Percentiles rank a stretch among this genome's conserved stretches.
Conservation (phyloP, 2,797 vertebrate genomes). For the Pachyuromys duprasi region DNA sequence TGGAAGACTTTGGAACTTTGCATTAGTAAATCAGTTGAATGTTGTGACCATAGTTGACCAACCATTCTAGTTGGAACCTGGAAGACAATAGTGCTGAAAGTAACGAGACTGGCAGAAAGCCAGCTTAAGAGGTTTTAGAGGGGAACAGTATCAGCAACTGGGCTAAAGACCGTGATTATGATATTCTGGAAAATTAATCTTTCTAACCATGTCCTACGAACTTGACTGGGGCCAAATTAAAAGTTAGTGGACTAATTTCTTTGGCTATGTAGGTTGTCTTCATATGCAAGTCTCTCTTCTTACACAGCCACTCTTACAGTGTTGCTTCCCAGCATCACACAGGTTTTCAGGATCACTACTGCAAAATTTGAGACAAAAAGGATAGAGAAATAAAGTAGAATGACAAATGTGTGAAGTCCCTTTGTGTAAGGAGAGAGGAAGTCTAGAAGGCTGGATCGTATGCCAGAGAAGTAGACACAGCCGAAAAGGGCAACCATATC, state of each 20-base stretch:
- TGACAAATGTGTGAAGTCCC: fast-evolving
- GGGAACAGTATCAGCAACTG: neutral
- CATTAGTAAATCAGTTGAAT: neutral
- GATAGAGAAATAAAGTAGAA: neutral
- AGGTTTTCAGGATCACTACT: too few species aligned
- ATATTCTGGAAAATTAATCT: neutral
- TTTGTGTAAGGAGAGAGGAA: neutral
- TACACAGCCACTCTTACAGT: fast-evolving
- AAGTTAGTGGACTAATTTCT: neutral
- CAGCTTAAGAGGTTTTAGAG: neutral
- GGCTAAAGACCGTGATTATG: neutral
- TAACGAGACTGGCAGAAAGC: too few species aligned
- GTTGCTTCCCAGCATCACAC: neutral
- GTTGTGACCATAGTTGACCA: neutral
- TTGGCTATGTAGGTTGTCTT: neutral
- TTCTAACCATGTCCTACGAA: neutral
- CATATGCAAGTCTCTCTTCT: neutral
- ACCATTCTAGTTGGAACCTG: neutral
- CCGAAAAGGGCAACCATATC: fast-evolving
- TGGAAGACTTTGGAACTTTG: neutral
- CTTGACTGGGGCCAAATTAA: neutral
- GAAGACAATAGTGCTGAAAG: neutral
- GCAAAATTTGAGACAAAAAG: too few species aligned
- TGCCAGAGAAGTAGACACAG: neutral
- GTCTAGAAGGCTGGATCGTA: fast-evolving